These are phyloP conservation scores for Tachina lurida DNA, from an alignment of 2,888 invertebrate genomes.

Conservation along the genomic window DNA sequence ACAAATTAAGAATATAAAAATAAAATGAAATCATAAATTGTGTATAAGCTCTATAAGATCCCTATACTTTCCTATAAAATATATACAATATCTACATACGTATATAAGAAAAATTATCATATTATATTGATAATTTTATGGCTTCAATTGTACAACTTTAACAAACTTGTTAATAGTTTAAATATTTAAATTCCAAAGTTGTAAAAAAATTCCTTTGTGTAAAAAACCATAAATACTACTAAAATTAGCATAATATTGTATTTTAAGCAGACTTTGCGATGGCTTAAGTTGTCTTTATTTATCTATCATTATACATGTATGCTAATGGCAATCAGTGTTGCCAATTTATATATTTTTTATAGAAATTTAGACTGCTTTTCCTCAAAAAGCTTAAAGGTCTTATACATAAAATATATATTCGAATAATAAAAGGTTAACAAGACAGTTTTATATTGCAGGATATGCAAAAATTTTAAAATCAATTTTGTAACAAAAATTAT, in stretches of 20 bases:
- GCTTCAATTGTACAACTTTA: constrained; percentile 34
- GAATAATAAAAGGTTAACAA: too few relatives aligned
- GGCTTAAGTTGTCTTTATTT: constrained; percentile 2
- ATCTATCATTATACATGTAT: constrained; percentile 33
- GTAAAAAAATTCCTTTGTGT: constrained; percentile 4
- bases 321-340: too few relatives aligned
- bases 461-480: too few relatives aligned
- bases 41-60: not conserved
- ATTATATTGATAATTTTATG: constrained; percentile 38
- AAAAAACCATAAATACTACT: constrained; percentile 10
- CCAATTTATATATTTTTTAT: too few relatives aligned
- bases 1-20: too few relatives aligned
- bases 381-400: too few relatives aligned
- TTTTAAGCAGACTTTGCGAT: not conserved
- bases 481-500: too few relatives aligned
- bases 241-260: constrained; percentile 65
- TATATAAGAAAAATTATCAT: not conserved
- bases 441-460: too few relatives aligned
- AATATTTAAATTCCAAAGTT: constrained; percentile 50
- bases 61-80: not conserved
- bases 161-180: constrained; percentile 58
- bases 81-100: not conserved
- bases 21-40: not conserved
- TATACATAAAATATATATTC: too few relatives aligned
- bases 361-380: too few relatives aligned